Conservation (phyloP, 1,140 invertebrate species). For the Papilio glaucus region DNA sequence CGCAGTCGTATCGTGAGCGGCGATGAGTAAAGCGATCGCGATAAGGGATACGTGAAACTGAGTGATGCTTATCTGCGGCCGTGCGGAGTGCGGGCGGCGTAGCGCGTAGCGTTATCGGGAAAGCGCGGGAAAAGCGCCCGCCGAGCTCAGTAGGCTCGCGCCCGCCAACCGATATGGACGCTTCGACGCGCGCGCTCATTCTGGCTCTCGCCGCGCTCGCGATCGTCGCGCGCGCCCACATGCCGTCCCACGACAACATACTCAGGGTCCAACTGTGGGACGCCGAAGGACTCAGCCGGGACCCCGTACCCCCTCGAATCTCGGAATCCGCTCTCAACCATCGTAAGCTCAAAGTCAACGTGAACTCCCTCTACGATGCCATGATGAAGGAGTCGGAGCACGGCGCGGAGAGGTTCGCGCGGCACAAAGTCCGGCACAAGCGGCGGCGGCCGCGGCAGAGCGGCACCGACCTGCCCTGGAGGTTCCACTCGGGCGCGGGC, state of each 20-base stretch:
- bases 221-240: slow-evolving; percentile 69
- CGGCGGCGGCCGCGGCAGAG: slow-evolving; percentile 66
- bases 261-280: slow-evolving; percentile 77
- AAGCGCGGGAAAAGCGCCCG: slow-evolving; percentile 76
- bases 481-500: slow-evolving; percentile 65
- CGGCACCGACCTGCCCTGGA: slow-evolving; percentile 70
- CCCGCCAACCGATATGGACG: slow-evolving; percentile 72
- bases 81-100: slow-evolving; percentile 56
- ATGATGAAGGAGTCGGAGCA: slow-evolving; percentile 74
- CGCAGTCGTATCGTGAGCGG: slow-evolving; percentile 10
- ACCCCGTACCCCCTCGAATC: slow-evolving; percentile 54
- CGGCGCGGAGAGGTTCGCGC: slow-evolving; percentile 66
- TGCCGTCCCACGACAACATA: slow-evolving; percentile 75
- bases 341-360: slow-evolving; percentile 69
- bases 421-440: slow-evolving; percentile 77
- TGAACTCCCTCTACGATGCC: slow-evolving; percentile 68
- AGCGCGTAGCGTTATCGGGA: slow-evolving; percentile 62
- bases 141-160: slow-evolving; percentile 71
- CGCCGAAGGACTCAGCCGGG: slow-evolving; percentile 70
- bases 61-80: slow-evolving; percentile 52
- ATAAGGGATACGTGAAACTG: slow-evolving; percentile 56
- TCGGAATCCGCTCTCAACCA: slow-evolving; percentile 44
- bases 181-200: slow-evolving; percentile 55
- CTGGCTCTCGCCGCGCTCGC: slow-evolving; percentile 64
- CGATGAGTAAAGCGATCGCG: slow-evolving; percentile 58